Evolutionary conservation across 2,113 vertebrate species (phyloP), one percentile per base, ranked within the genome.

Genomic region (Prunella fulvescens): DNA sequence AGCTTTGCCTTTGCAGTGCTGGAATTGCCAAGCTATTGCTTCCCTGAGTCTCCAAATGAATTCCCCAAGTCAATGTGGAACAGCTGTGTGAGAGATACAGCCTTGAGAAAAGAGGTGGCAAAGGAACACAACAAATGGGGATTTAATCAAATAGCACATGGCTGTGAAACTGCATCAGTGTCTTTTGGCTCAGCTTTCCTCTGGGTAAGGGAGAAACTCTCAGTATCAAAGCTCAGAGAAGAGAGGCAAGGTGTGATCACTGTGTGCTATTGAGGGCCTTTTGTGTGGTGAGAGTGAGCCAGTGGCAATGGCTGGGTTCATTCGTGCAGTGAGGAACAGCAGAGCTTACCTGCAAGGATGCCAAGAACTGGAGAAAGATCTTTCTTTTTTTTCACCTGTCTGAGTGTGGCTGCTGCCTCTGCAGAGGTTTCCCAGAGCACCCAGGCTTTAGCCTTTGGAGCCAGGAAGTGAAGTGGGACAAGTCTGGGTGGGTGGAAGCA

Each of bases 31-130:
- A 95, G 51, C 92, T 92, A 70, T 95, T 95, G 90, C 94, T 94
- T 97, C 95, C 83, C 90, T 47, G 82, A 81, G 80, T 53, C 92
- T 92, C 92, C 88, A 92, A 62, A 90, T 74, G 86, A 95, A 97
- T 96, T 96, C 92, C 86, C 88, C 65, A 37, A 81, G 37, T 92
- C 94, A 91, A 88, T 95, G 92, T 81, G 69, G 82, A 96, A 95
- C 94, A 97, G 93, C 95, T 96, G 96, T 83, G 94, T 51, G 95
- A 81, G 62, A 97, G 93, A 95, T 88, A 94, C 56, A 74, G 86
- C 90, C 86, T 84, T 90, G 93, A 94, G 90, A 96, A 94, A 97
- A 94, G 57, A 57, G 80, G 83, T 96, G 92, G 80, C 88, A 81
- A 95, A 90, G 54, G 86, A 94, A 54, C 77, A 61, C 86, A 51